Evolutionary conservation across 2,888 invertebrate genomes (phyloP).

Genomic region (Lissocephala sabroskyi): DNA sequence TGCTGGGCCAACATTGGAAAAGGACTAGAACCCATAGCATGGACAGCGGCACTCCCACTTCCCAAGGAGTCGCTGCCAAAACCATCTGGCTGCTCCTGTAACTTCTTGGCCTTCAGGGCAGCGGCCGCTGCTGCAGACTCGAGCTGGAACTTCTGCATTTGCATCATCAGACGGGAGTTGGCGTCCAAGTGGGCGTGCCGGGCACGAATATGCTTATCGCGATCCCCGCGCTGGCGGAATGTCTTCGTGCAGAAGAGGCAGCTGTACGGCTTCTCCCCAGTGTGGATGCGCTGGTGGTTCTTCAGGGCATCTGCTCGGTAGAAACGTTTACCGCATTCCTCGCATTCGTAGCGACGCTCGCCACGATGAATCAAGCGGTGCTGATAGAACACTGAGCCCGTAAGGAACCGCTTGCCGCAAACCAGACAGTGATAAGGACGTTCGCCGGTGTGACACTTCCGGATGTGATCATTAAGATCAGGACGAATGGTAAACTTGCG

Average conservation of each 20-base stretch:
- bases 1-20: conserved; percentile 13
- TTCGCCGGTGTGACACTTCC: conserved; percentile 79
- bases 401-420: conserved; percentile 77
- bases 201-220: conserved; percentile 76
- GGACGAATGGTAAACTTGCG: conserved; percentile 78
- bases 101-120: conserved; percentile 34
- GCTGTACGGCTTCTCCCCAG: conserved; percentile 75
- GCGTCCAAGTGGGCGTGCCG: conserved; percentile 73
- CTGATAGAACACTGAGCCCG: conserved; percentile 78
- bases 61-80: too few relatives aligned
- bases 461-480: conserved; percentile 77
- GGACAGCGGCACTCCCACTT: too few relatives aligned
- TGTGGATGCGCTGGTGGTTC: conserved; percentile 77
- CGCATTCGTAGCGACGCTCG: conserved; percentile 78
- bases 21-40: conserved; percentile 8
- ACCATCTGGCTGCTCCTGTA: conserved; percentile 3
- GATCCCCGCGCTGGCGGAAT: conserved; percentile 76
- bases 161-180: conserved; percentile 70
- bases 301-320: conserved; percentile 78
- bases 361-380: conserved; percentile 78
- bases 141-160: conserved; percentile 68
- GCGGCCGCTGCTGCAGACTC: conserved; percentile 63
- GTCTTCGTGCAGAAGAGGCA: conserved; percentile 74
- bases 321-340: conserved; percentile 78
- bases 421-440: conserved; percentile 77